These are phyloP conservation scores for Eupeodes corollae DNA, from an alignment of 1,140 invertebrate species.

Conservation along the genomic window DNA sequence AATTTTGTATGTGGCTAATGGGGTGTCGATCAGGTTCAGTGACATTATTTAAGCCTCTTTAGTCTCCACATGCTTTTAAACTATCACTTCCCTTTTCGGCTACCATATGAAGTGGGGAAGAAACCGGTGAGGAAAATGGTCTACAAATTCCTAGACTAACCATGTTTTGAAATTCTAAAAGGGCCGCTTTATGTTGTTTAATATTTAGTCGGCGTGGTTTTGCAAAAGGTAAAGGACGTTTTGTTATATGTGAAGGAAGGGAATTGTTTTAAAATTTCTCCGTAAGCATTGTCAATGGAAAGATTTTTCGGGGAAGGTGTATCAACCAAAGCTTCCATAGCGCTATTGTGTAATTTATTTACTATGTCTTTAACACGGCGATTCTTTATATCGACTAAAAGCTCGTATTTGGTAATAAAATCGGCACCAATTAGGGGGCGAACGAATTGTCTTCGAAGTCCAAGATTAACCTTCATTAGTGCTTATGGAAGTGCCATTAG, in stretches of 20 bases:
- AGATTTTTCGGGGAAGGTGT: no score
- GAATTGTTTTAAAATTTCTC: slow-evolving; percentile 13
- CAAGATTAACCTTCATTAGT: slow-evolving; percentile 37
- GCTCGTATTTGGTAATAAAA: slow-evolving; percentile 22
- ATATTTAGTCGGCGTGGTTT: slow-evolving; percentile 31
- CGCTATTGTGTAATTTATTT: slow-evolving; percentile 6
- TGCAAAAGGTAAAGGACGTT: slow-evolving; percentile 17
- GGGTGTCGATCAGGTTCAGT: no score
- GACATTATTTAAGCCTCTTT: no score
- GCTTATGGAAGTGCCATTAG: no score
- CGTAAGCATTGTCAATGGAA: no score
- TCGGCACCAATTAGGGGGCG: slow-evolving; percentile 36
- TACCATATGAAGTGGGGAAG: no score
- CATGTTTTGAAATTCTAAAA: slow-evolving; percentile 11
- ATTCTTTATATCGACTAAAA: slow-evolving; percentile 30
- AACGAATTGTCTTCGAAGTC: slow-evolving; percentile 31
- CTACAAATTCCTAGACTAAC: slow-evolving; percentile 21
- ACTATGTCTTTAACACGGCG: slow-evolving; percentile 23
- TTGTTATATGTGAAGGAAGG: slow-evolving; percentile 19
- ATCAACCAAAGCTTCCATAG: neutral
- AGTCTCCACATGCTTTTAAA: slow-evolving; percentile 38
- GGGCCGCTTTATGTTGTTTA: slow-evolving; percentile 17
- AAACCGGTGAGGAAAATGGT: slow-evolving; percentile 34
- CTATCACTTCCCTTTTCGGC: slow-evolving; percentile 20
- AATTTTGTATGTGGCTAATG: no score